Evolutionary conservation across 2,113 vertebrate species (phyloP), one percentile per base, ranked within the genome.

Genomic region (Oryzias celebensis): DNA sequence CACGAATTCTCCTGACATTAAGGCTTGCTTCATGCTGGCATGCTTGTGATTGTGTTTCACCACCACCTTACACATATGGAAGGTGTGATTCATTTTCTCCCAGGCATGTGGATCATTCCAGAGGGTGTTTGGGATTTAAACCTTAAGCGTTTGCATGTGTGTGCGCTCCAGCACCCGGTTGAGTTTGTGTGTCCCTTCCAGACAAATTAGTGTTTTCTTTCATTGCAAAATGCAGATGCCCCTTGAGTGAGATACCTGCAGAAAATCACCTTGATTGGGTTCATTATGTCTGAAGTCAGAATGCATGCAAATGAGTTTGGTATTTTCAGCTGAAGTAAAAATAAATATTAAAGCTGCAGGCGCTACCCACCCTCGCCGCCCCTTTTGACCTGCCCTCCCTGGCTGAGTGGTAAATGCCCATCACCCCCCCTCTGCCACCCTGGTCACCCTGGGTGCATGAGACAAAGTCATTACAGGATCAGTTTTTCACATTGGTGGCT

Each of bases 121-220:
- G 51, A 17, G 28, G 18, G 47, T 41, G 48, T 63, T 52, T 46
- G 43, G 65, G 58, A 71, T 73, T 65, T 59, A 28, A 47, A 55
- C 59, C 20, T 61, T 75, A 76, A 52, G 72, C 28, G 70, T 58
- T 8, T 49, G 1, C 36, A 2, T 8, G 36, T 12, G 36, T 12
- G 36, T 36, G 1, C 60, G 1, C 4, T 28, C 65, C 74, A 66
- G 64, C 69, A 70, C 70, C 67, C 51, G 65, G 46, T 59, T 52
- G 7, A 46, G 50, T 65, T 56, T 59, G 56, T 48, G 60, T 18
- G 23, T 56, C 55, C 71, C 70, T 68, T 63, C 44, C 42, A 68
- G 63, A 60, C 71, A 78, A 83, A 83, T 86, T 77, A 81, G 73
- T 52, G 63, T 77, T 66, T 76, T 49, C 69, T 78, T 80, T 85